A percentile compares a stretch with the other conserved stretches of the same genome.
phyloP scores from a whole-genome alignment of 2,797 vertebrate species.

The Apogon hyalosoma region DNA sequence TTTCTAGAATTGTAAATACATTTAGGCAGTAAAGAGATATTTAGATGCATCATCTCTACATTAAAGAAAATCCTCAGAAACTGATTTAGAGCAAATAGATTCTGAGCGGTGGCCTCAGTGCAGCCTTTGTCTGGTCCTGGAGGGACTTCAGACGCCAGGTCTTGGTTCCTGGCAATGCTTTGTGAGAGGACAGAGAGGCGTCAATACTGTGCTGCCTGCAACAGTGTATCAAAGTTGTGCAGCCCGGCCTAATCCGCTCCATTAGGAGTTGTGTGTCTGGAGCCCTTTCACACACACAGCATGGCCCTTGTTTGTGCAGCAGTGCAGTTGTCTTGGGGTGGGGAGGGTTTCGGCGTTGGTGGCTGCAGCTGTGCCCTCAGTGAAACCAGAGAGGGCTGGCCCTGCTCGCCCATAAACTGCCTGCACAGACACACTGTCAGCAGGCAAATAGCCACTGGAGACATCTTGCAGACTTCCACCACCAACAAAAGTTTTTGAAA shows the following conservation, averaged over 20 bases:
- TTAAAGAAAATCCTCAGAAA: not conserved
- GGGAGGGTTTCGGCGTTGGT: constrained; percentile 69
- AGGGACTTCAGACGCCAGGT: constrained; percentile 63
- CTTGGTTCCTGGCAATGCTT: constrained; percentile 34
- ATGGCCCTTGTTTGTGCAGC: constrained; percentile 84
- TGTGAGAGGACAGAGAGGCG: constrained; percentile 46
- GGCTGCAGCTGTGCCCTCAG: constrained; percentile 90
- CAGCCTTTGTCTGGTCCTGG: constrained; percentile 54
- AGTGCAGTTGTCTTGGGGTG: constrained; percentile 88
- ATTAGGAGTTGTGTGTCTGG: constrained; percentile 75
- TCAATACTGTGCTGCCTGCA: constrained; percentile 52
- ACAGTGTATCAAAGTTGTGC: constrained; percentile 66
- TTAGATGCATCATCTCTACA: not conserved
- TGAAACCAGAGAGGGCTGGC: constrained; percentile 87
- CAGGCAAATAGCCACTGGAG: constrained; percentile 67
- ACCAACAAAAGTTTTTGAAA: constrained; percentile 23
- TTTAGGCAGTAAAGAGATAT: not conserved
- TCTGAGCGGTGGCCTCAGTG: constrained; percentile 33
- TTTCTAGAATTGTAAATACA: no score
- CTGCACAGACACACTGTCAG: constrained; percentile 77
- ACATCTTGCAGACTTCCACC: constrained; percentile 36
- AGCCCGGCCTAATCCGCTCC: constrained; percentile 75
- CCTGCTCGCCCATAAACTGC: constrained; percentile 69
- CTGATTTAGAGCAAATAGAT: constrained; percentile 28
- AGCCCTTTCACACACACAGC: constrained; percentile 83